phyloP scores from a whole-genome alignment of 2,888 invertebrate genomes.

The Epistrophe grossulariae region DNA sequence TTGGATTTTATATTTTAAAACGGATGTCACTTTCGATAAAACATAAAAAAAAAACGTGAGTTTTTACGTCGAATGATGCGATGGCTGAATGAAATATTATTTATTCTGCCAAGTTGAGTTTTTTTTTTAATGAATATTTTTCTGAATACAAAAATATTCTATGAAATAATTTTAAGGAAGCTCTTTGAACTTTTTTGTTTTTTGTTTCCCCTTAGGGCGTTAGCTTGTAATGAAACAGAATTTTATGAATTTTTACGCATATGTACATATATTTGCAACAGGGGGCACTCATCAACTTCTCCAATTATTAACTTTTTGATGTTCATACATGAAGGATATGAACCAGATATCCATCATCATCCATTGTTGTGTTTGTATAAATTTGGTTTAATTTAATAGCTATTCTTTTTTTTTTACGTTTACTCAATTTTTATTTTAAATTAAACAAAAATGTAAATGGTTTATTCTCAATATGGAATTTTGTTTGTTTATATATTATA shows the following conservation, averaged over 20 bases:
- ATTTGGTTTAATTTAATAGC: not conserved
- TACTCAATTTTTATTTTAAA: too few relatives aligned
- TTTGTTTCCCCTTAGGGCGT: conserved; percentile 3
- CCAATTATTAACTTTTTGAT: conserved; percentile 2
- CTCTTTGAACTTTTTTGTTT: not conserved
- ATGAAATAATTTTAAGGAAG: conserved; percentile 12
- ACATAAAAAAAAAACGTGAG: not conserved
- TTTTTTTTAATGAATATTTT: not conserved
- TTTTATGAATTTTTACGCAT: not conserved
- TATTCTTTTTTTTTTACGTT: not conserved
- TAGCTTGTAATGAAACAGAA: conserved; percentile 12
- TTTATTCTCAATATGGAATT: too few relatives aligned
- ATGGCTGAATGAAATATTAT: not conserved
- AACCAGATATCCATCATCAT: not conserved
- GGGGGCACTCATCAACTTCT: not conserved
- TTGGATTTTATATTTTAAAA: conserved; percentile 20
- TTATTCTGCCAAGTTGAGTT: too few relatives aligned
- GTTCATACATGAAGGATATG: not conserved
- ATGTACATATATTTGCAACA: not conserved
- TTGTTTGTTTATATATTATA: too few relatives aligned
- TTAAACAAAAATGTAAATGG: too few relatives aligned
- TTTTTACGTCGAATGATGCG: not conserved
- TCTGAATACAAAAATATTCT: not conserved
- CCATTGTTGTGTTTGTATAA: not conserved
- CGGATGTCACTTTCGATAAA: conserved; percentile 12